These are phyloP conservation scores for Petrocephalus sullivani DNA, from an alignment of 2,797 vertebrate genomes.

Conservation along the genomic window DNA sequence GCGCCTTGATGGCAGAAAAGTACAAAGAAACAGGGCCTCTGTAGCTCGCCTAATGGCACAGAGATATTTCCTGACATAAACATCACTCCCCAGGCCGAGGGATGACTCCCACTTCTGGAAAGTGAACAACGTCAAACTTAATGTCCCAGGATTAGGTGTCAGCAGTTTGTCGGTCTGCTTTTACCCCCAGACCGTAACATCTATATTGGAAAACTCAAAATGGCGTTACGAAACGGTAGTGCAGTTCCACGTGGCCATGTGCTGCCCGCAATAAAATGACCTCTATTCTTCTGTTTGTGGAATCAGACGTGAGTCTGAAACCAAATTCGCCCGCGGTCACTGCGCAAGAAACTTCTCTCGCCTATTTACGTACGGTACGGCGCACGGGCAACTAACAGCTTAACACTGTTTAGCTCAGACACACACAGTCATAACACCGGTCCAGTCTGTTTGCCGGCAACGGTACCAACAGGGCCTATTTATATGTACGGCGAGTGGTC, in stretches of 20 bases:
- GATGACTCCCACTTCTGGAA: conserved; percentile 16
- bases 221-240: background rate
- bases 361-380: background rate
- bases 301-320: background rate
- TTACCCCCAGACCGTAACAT: conserved; percentile 12
- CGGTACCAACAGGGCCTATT: background rate
- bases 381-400: background rate
- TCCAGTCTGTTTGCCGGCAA: background rate
- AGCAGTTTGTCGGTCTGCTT: conserved; percentile 22
- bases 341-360: background rate
- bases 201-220: conserved; percentile 14
- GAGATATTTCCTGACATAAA: conserved; percentile 22
- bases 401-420: background rate
- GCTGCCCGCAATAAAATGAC: background rate
- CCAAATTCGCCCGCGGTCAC: background rate
- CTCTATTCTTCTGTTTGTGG: background rate
- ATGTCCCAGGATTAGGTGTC: conserved; percentile 16
- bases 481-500: background rate
- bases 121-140: conserved; percentile 15
- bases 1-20: background rate
- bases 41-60: background rate
- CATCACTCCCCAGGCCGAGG: background rate
- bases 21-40: background rate
- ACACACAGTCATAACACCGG: background rate
- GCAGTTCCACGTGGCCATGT: background rate